phyloP scores from a whole-genome alignment of 2,113 vertebrate genomes.

The Perca schrenkii region DNA sequence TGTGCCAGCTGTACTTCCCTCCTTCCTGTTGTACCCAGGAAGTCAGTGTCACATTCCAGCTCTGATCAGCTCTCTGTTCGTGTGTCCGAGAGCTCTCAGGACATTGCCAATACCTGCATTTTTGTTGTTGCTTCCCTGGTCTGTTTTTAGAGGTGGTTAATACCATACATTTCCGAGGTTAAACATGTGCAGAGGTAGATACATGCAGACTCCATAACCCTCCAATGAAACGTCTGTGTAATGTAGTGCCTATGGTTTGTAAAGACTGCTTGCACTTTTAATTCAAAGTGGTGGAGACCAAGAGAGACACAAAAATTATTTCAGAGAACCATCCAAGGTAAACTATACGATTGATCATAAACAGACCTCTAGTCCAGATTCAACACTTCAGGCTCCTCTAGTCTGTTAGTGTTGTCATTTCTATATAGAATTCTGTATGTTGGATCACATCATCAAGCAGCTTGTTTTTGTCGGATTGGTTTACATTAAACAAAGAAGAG shows the following conservation, averaged over 20 bases:
- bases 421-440: not conserved
- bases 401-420: not conserved
- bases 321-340: not conserved
- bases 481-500: not conserved
- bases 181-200: not conserved
- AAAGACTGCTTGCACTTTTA: not conserved
- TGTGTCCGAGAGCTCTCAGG: slow-evolving; percentile 8
- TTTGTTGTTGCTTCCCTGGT: slow-evolving; percentile 28
- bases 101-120: slow-evolving; percentile 26
- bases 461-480: not conserved
- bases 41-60: slow-evolving; percentile 78
- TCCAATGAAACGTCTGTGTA: not conserved
- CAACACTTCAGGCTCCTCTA: not conserved
- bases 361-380: not conserved
- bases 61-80: slow-evolving; percentile 64
- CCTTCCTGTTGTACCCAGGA: slow-evolving; percentile 84
- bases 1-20: slow-evolving; percentile 86
- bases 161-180: not conserved
- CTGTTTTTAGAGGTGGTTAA: slow-evolving; percentile 33
- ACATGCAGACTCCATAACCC: not conserved
- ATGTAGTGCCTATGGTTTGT: not conserved
- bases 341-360: not conserved
- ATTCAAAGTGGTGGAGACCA: not conserved
- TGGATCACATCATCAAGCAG: not conserved
- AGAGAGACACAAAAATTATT: not conserved